Percentiles rank a stretch among this genome's conserved stretches.
Evolutionary conservation across 1,140 invertebrate species (phyloP).

Genomic region (Bombus haemorrhoidalis): DNA sequence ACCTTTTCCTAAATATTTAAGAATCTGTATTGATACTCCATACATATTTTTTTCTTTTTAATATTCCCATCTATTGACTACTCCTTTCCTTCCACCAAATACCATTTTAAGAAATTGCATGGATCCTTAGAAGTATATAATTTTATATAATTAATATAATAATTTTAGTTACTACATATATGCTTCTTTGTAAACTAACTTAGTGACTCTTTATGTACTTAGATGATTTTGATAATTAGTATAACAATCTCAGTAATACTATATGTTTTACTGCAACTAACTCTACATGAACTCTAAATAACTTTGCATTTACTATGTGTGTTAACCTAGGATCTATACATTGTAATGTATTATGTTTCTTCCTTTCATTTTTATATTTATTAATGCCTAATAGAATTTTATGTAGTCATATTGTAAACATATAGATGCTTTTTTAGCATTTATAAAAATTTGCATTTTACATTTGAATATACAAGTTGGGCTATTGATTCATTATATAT

Average conservation of each 20-base stretch:
- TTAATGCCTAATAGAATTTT: neutral
- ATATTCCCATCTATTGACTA: neutral
- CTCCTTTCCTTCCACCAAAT: neutral
- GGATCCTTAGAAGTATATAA: neutral
- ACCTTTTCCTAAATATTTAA: conserved; percentile 42
- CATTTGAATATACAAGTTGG: neutral
- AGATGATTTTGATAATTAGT: neutral
- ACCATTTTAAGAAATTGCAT: neutral
- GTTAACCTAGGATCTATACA: neutral
- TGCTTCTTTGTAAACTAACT: too few species aligned
- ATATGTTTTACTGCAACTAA: neutral
- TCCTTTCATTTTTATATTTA: neutral
- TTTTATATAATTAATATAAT: neutral
- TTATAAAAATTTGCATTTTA: neutral
- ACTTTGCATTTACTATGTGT: neutral
- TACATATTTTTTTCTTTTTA: conserved; percentile 27
- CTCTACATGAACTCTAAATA: neutral
- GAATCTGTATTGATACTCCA: conserved; percentile 12
- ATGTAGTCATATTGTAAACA: neutral
- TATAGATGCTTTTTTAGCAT: neutral
- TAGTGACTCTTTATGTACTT: too few species aligned
- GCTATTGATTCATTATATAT: neutral
- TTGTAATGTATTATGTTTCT: neutral
- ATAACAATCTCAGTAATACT: neutral
- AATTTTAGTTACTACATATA: neutral